Percentiles rank a stretch among this genome's conserved stretches.
Evolutionary conservation across 2,113 vertebrate species (phyloP).

Genomic region (Amphiprion ocellaris): DNA sequence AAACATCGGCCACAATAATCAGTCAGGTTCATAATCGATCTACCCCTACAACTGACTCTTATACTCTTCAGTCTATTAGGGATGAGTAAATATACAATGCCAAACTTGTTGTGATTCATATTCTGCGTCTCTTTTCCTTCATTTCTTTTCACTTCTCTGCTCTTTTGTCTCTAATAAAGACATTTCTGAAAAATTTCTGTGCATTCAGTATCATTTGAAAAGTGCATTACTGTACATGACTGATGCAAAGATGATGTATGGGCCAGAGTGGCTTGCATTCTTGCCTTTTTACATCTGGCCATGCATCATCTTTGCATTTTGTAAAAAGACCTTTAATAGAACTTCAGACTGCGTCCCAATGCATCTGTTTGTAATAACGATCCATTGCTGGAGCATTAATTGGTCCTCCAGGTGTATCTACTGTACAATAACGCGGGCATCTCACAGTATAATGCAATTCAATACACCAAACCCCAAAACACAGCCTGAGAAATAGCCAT

Average conservation of each 20-base stretch:
- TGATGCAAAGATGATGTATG: background rate
- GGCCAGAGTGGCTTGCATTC: no score
- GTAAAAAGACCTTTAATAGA: constrained; percentile 36
- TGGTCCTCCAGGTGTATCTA: background rate
- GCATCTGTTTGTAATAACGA: constrained; percentile 31
- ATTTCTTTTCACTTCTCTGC: no score
- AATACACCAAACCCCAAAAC: background rate
- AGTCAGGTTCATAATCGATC: no score
- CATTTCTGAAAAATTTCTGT: background rate
- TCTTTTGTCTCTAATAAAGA: no score
- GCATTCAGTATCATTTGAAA: background rate
- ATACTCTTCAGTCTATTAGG: no score
- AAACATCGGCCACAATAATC: no score
- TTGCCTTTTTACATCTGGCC: background rate
- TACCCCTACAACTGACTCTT: no score
- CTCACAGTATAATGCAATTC: background rate
- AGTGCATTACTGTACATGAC: background rate
- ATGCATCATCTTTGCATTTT: constrained; percentile 31
- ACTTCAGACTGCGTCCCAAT: constrained; percentile 14
- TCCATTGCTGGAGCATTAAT: constrained; percentile 6
- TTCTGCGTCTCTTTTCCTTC: no score
- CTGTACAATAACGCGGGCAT: background rate
- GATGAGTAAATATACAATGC: no score
- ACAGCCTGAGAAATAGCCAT: background rate
- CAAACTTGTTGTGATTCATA: no score